Evolutionary conservation across 2,797 vertebrate genomes (phyloP), one percentile per base, ranked within the genome.

Genomic region (Phaenicophaeus curvirostris): DNA sequence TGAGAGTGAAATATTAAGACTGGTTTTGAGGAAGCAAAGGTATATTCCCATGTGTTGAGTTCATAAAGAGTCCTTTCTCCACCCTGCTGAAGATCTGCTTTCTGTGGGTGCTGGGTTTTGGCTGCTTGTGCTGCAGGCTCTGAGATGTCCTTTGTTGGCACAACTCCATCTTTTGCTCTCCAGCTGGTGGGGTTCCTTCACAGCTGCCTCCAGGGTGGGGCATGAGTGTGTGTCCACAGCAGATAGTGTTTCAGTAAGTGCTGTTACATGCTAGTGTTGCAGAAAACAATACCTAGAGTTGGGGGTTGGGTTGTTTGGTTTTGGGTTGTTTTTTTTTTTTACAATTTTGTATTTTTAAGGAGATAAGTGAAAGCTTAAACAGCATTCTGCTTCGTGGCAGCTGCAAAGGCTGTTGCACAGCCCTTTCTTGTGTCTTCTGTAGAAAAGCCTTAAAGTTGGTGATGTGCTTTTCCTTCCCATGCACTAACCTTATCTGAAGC

Each of bases 171-270:
- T 58, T 78, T 48, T 86, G 54, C 62, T 59, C 57, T 69, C 55
- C 86, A 89, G 77, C 90, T 90, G 80, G 9, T 73, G 57, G 74
- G n/a, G 59, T 71, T 79, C 74, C 73, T 78, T 74, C 2, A 2
- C 79, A 87, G 93, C 87, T 86, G 89, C 35, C 74, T 81, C 24
- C 58, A 59, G 95, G 96, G 95, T 94, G 95, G 94, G 80, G 85
- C 74, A 33, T 0, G 28, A 87, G 50, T 15, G 35, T 63, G 55
- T 66, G 31, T 83, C 94, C 91, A 87, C 53, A 37, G 87, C 67
- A 66, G 75, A 65, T 93, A 96, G 77, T 0, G 0, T 81, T 88
- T 74, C 85, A 33, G 39, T 61, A 35, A 57, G 54, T 21, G 30
- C 30, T 18, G 42, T 31, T 87, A 25, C 4, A 0, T 41, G 75